Percentiles rank a stretch among this genome's conserved stretches.
These are phyloP conservation scores for Heliconius hermathena DNA, from an alignment of 1,140 invertebrate species.

Conservation along the genomic window DNA sequence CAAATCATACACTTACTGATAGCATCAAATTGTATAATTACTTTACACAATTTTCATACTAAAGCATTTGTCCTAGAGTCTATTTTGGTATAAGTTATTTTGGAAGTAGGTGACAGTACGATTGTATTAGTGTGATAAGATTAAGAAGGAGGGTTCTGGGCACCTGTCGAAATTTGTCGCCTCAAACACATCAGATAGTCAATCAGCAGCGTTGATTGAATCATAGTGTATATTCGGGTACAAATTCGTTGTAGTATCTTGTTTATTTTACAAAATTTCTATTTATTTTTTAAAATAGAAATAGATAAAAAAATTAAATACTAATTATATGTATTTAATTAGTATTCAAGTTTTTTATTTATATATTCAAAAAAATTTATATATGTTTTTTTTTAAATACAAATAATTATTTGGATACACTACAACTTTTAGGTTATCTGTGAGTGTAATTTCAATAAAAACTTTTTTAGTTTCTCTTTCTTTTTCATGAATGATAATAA, in stretches of 20 bases:
- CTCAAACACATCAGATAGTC: constrained; percentile 11
- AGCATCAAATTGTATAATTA: background rate
- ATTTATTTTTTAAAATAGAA: background rate
- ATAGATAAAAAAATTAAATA: background rate
- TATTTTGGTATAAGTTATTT: constrained; percentile 3
- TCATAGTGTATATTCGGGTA: constrained; percentile 14
- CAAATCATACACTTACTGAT: constrained; percentile 3
- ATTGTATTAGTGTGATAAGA: constrained; percentile 14
- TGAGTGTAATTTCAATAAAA: too few relatives aligned
- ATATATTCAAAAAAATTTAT: too few relatives aligned
- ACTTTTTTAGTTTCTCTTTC: too few relatives aligned
- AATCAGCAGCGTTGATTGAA: constrained; percentile 19
- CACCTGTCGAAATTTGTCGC: constrained; percentile 14
- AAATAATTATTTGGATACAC: too few relatives aligned
- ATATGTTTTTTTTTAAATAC: too few relatives aligned
- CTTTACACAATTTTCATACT: background rate
- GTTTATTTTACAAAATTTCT: background rate
- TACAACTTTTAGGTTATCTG: too few relatives aligned
- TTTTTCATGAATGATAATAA: too few relatives aligned
- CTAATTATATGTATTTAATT: background rate
- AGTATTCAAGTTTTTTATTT: background rate
- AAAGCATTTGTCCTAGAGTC: background rate
- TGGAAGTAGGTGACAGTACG: background rate
- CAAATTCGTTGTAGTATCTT: background rate
- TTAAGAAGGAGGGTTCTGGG: constrained; percentile 13